These are phyloP conservation scores for Rotaria macrura DNA, from an alignment of 2,888 invertebrate genomes.

Conservation along the genomic window DNA sequence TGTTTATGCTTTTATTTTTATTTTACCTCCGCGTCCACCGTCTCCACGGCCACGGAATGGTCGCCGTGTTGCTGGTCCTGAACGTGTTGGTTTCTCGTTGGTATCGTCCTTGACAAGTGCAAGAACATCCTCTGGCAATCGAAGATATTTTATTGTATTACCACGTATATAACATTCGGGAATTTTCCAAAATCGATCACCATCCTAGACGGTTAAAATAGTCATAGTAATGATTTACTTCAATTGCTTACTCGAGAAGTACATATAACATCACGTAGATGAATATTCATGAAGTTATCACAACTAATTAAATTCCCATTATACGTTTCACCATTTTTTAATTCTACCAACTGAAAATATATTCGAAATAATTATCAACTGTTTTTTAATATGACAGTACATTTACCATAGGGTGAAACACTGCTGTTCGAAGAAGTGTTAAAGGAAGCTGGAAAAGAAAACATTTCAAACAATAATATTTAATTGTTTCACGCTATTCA, in stretches of 20 bases:
- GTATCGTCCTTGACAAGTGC: constrained; percentile 52
- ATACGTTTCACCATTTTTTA: constrained; percentile 99
- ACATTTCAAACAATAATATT: not conserved
- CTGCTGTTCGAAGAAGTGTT: constrained; percentile 80
- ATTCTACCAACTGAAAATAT: constrained; percentile 65
- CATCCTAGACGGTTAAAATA: constrained; percentile 60
- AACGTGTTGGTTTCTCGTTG: not conserved
- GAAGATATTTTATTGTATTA: constrained; percentile 89
- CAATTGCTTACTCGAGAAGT: constrained; percentile 71
- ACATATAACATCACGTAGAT: constrained; percentile 92
- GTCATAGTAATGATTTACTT: not conserved
- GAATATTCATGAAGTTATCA: constrained; percentile 99
- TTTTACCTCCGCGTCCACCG: constrained; percentile 17
- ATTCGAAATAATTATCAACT: not conserved
- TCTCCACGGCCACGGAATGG: constrained; percentile 18
- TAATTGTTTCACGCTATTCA: not conserved
- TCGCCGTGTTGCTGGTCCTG: not conserved
- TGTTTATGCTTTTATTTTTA: too few species aligned
- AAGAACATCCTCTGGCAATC: constrained; percentile 97
- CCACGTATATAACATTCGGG: constrained; percentile 96
- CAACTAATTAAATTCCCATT: constrained; percentile 96
- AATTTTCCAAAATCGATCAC: constrained; percentile 98
- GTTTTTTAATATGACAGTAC: not conserved
- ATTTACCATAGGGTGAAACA: constrained; percentile 92
- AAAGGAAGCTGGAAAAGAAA: constrained; percentile 65